Evolutionary conservation across 2,797 vertebrate species (phyloP).

Genomic region (Monodelphis domestica): DNA sequence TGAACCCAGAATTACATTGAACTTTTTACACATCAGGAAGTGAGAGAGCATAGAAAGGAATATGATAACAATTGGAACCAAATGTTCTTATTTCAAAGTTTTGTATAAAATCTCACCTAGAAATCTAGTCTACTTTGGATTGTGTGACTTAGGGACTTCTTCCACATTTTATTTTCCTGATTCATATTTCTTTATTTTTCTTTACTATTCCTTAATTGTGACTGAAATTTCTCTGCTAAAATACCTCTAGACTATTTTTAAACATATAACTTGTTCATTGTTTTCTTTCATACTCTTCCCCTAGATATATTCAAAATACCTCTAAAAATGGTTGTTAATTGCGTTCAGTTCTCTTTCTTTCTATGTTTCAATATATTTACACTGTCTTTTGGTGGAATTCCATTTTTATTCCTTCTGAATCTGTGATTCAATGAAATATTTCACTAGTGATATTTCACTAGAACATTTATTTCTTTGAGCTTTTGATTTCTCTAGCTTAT

Average conservation of each 20-base stretch:
- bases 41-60: no score
- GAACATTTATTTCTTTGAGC: not conserved
- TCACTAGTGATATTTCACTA: no score
- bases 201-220: not conserved
- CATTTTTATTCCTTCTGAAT: no score
- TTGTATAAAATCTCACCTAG: no score
- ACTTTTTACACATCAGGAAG: no score
- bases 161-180: not conserved
- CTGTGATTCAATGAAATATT: no score
- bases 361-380: no score
- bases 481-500: not conserved
- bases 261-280: not conserved
- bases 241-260: not conserved
- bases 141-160: not conserved
- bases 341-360: constrained; percentile 39
- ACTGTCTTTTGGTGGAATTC: no score
- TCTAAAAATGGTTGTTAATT: constrained; percentile 5
- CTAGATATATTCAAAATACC: not conserved
- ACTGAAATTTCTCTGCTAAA: not conserved
- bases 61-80: no score
- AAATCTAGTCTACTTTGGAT: not conserved
- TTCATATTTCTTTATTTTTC: not conserved
- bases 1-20: no score
- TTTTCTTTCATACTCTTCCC: constrained; percentile 38
- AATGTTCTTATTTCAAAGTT: no score